Evolutionary conservation across 2,888 invertebrate genomes (phyloP), one percentile per base, ranked within the genome.

Genomic region (Ecliptopera silaceata): DNA sequence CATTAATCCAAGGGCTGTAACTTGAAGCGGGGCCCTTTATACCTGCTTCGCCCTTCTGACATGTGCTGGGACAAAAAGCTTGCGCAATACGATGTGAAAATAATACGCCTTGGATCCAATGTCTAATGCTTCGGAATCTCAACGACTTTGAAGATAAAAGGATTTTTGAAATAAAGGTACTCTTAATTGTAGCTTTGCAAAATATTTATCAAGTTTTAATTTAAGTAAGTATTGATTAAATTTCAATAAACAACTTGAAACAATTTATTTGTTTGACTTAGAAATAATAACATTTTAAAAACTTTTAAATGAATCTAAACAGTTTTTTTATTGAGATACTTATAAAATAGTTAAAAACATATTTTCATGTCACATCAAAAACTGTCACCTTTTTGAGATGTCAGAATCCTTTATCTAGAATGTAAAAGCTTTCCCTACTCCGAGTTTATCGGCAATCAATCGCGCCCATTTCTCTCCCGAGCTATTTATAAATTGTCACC

Each of bases 1-100:
- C 88, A 86, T 88, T 87, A 88, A 88, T 89, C 86, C 88, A 84
- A 84, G 82, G 81, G 85, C 84, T 84, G 89, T 86, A 88, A 90
- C 86, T 84, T 75, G 88, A 89, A 80, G 75, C 87, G 82, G 83
- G 88, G 82, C 74, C 72, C 79, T 83, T 88, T 87, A 86, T 88
- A 90, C 90, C 90, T 90, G 90, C 88, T 82, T 69, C 70, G 75
- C 77, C 79, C 75, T 85, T 84, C 84, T 85, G 83, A 88, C 90
- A 90, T 90, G 84, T 90, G 90, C 82, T 71, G 70, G 76, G 76
- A 86, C 84, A 88, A 90, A 90, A 90, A 89, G 80, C 84, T 88
- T 88, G 84, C 79, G 87, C 86, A 89, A 88, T 87, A 87, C 10
- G 26, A 89, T 86, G 80, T 77, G 82, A 83, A 86, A 84, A 87